Base-by-base conservation (phyloP, 2,888 invertebrate species). In the Drosophila longiperda region DNA sequence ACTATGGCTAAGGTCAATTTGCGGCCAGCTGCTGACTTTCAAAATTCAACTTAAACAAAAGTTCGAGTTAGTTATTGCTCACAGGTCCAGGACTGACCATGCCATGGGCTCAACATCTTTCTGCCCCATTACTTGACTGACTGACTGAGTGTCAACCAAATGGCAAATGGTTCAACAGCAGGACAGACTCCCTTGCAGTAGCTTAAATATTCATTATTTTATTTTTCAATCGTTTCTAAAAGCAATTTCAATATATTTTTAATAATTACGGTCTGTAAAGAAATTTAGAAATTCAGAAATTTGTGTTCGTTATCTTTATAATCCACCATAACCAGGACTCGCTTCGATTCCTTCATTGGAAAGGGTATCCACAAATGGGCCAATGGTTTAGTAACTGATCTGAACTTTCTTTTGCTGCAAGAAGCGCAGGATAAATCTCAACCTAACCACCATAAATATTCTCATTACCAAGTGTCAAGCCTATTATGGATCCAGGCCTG, bases 11-110 rank as follows among this genome's bases (percentile, higher is more conserved):
- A 78, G 80, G 79, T 80, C 82, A 82, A 80, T 80, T 80, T 80
- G 80, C 58, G 82, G 80, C 79, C 82, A 80, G 80, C 75, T 80
- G 80, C 82, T 81, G 67, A n/a, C 80, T 78, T 78, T 80, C 76
- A 75, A 63, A 66, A 72, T 74, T 67, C 52, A 64, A 62, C 72
- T 57, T 49, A 23, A 68, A 58, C 67, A 54, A 75, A 70, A 64
- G 59, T 64, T 66, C 57, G 52, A 64, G 63, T 73, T 73, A 62
- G 75, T 79, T 75, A 72, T 70, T 64, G 63, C 62, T 36, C 63
- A 45, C 53, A 32, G 61, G 23, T 23, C 48, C 9, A n/a, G n/a
- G 7, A 29, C 34, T 52, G 40, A 23, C 40, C 65, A 53, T 33
- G 48, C 38, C 67, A 11, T 20, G 32, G n/a, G 49, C 32, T 7